phyloP scores from a whole-genome alignment of 2,113 vertebrate species.

The Myocastor coypus region DNA sequence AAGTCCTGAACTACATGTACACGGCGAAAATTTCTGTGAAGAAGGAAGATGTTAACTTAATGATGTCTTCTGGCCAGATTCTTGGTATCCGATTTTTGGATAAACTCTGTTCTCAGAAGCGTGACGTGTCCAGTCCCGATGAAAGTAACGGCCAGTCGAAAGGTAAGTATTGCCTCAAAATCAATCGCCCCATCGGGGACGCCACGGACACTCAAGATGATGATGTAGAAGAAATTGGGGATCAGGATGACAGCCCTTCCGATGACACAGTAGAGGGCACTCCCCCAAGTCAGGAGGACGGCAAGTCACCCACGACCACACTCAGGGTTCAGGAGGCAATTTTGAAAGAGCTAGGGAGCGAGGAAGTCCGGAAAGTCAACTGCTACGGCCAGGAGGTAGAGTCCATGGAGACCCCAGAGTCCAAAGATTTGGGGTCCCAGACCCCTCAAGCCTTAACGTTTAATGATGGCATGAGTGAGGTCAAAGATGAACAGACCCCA shows the following conservation, averaged over 20 bases:
- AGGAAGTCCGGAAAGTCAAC: constrained; percentile 97
- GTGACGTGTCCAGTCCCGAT: constrained; percentile 94
- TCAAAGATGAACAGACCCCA: constrained; percentile 93
- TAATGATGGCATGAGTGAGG: constrained; percentile 95
- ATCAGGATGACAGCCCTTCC: constrained; percentile 93
- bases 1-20: constrained; percentile 99
- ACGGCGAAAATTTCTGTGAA: constrained; percentile 97
- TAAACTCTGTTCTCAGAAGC: constrained; percentile 98
- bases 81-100: constrained; percentile 98
- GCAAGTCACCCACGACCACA: constrained; percentile 91
- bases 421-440: constrained; percentile 93
- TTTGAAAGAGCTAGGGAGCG: constrained; percentile 96
- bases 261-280: constrained; percentile 92
- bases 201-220: constrained; percentile 89
- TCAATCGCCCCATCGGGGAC: constrained; percentile 90
- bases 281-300: constrained; percentile 91
- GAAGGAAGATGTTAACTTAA: constrained; percentile 97
- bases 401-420: constrained; percentile 92
- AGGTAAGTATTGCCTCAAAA: constrained; percentile 92
- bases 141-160: constrained; percentile 91
- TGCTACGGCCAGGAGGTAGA: constrained; percentile 99
- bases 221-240: constrained; percentile 95
- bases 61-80: constrained; percentile 99
- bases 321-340: constrained; percentile 97
- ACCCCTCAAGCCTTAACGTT: constrained; percentile 94